Base-by-base conservation (phyloP, 37 sponge, comb jelly and placozoan species). In the Dysidea cf. avara region DNA sequence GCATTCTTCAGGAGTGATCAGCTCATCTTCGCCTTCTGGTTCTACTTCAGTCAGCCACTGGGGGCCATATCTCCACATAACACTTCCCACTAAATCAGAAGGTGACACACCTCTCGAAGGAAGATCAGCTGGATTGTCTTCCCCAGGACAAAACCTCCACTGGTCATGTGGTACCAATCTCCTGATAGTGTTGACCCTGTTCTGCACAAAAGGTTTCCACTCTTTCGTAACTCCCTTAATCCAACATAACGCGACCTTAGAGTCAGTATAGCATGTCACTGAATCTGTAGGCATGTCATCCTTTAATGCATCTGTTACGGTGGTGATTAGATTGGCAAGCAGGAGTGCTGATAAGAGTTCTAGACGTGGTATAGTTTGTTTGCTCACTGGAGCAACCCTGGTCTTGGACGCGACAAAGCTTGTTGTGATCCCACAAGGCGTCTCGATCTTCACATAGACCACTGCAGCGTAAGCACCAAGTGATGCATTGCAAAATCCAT, bases 401-500 rank as follows among this genome's bases (percentile, higher is more conserved):
- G 78, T 76, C 39, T 76, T 76, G 53, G 66, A 20, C 22, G 53
- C 53, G 3, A 76, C 65, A 21, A 76, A 76, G 28, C 55, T 25
- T 17, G 53, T 30, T 3, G n/a, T 36, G 32, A 17, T 50, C 3
- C n/a, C 31, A 31, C 14, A 36, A 3, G 7, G 25, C 18, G 66
- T 63, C 21, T 64, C 36, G 17, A 43, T 46, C 39, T 51, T 38
- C 36, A 76, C 36, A 21, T 76, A 63, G 24, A 76, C 56, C 18
- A 76, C 66, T 26, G 66, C 76, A 3, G 76, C 76, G 55, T 76
- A 76, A 31, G 66, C 76, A 25, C n/a, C 20, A 3, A 18, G 18
- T 24, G 78, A 66, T 29, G 68, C 69, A 38, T 78, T 49, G 43
- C 78, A 67, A 32, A 66, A 78, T 55, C 69, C 78, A 53, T 36